A percentile compares a stretch with the other conserved stretches of the same genome.
These are phyloP conservation scores for Copidosoma floridanum DNA, from an alignment of 1,140 invertebrate species.

Conservation along the genomic window DNA sequence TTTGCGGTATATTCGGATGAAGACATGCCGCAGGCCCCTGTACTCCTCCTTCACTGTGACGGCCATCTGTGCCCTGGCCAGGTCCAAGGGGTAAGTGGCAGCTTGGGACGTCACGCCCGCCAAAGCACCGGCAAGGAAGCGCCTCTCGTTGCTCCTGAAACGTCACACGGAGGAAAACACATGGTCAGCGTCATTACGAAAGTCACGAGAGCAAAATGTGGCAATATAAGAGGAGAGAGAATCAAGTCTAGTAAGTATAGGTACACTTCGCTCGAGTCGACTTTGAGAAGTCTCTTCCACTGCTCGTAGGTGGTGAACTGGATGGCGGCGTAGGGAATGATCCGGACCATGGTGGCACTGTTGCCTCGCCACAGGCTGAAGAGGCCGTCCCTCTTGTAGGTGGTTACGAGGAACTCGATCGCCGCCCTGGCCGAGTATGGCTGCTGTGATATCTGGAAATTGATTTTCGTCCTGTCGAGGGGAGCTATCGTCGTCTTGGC, in stretches of 20 bases:
- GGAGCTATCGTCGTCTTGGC: slow-evolving; percentile 97
- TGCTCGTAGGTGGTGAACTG: slow-evolving; percentile 98
- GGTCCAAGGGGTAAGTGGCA: slow-evolving; percentile 93
- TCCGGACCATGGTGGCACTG: slow-evolving; percentile 95
- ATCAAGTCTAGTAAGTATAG: slow-evolving; percentile 25
- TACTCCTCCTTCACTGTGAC: slow-evolving; percentile 81
- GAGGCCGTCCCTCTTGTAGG: slow-evolving; percentile 73
- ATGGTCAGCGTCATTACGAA: too few relatives aligned
- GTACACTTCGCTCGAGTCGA: slow-evolving; percentile 69
- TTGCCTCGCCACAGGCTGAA: slow-evolving; percentile 92
- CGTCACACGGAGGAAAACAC: too few relatives aligned
- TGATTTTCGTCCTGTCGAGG: slow-evolving; percentile 95
- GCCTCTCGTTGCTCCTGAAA: background rate
- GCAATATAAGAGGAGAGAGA: background rate
- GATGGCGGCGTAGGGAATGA: slow-evolving; percentile 95
- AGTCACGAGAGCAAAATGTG: too few relatives aligned
- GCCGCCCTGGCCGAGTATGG: slow-evolving; percentile 80
- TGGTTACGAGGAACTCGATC: slow-evolving; percentile 71
- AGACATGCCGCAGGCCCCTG: slow-evolving; percentile 70
- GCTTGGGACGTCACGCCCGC: slow-evolving; percentile 92
- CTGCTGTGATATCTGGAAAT: slow-evolving; percentile 86
- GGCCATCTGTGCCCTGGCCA: slow-evolving; percentile 96
- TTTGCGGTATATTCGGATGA: slow-evolving; percentile 74
- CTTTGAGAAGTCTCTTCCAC: slow-evolving; percentile 80
- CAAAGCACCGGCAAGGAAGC: slow-evolving; percentile 88